Base-by-base conservation (phyloP, 37 sponge, comb jelly and placozoan species). In the Agelas oroides region DNA sequence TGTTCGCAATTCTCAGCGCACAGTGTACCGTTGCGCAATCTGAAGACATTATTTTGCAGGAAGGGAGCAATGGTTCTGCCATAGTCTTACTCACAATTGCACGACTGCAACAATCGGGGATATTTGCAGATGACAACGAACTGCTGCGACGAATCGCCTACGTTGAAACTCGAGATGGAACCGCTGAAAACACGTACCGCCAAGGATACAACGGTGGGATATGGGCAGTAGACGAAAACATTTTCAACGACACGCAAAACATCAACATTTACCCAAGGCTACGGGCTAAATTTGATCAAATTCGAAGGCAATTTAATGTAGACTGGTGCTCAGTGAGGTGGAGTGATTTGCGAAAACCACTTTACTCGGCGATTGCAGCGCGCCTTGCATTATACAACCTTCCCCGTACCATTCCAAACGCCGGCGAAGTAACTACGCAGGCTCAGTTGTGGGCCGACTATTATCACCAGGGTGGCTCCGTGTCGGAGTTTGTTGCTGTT, bases 161-260 rank as follows among this genome's bases (percentile, higher is more conserved):
- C 20, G 82, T 81, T 15, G 88, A 88, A 36, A 53, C 88, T 18
- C 62, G 56, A n/a, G 76, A 88, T 65, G 88, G 88, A 5, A 69
- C 68, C 21, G 61, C 69, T n/a, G 27, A 23, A 24, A 27, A 66
- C 32, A 88, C 88, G 38, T 88, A 76, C 35, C 59, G 83, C 21
- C 19, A 25, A 31, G 70, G 77, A 33, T 81, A 88, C 59, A 19
- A 75, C 52, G 92, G 79, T 16, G 92, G 92, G 30, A 86, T 91
- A 73, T 91, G 92, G 92, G 61, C 54, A 33, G 81, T 86, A 1
- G 83, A 81, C 36, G 54, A 82, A 31, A 40, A 41, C 5, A 70
- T 12, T 20, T 85, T 86, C 34, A 0, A 40, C 15, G 53, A 32
- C 19, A 86, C 87, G 8, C 72, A 86, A 38, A 39, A 86, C 33